Evolutionary conservation across 2,113 vertebrate genomes (phyloP), one percentile per base, ranked within the genome.

Genomic region (Limnothrissa miodon): DNA sequence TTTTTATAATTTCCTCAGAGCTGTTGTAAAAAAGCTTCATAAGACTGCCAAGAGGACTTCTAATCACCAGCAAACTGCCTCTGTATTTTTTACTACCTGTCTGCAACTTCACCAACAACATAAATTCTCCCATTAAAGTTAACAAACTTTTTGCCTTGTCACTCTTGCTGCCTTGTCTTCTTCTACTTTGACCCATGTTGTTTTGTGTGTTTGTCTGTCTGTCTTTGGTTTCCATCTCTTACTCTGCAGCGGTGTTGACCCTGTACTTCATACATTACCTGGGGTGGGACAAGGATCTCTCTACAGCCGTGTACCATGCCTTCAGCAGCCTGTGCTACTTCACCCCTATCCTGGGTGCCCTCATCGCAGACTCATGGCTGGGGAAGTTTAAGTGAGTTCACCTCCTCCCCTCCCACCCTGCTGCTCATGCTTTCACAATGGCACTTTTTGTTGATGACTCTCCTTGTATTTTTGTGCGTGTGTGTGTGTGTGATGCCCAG

Each of bases 361-460:
- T 97, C 90, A 97, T 99, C 79, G 98, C 98, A 39, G 98, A 99
- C 90, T 97, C 97, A 0, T 99, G 97, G 98, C 90, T 99, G 80
- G 98, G 98, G 15, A 99, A 98, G 91, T 99, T 95, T 92, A 98
- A 92, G 98, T 99, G 92, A 96, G 97, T 85, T 33, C 46, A 74
- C 51, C 19, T 53, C 15, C 2, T 19, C 19, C 19, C 51, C 6
- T 19, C 21, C 23, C 51, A 2, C 42, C 42, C 42, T 6, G 42
- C 42, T 42, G 19, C 19, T 53, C 51, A 23, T 19, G 51, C 51
- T 53, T 53, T 53, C 51, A 53, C 51, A 53, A 53, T 23, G 21
- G 0, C 1, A 42, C 42, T 42, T 42, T 6, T 42, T 42, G 46
- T 48, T 48, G 46, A 48, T 48, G 46, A n/a, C 2, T 53, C 48